phyloP scores from a whole-genome alignment of 2,797 vertebrate genomes.

The Leptodactylus fallax region DNA sequence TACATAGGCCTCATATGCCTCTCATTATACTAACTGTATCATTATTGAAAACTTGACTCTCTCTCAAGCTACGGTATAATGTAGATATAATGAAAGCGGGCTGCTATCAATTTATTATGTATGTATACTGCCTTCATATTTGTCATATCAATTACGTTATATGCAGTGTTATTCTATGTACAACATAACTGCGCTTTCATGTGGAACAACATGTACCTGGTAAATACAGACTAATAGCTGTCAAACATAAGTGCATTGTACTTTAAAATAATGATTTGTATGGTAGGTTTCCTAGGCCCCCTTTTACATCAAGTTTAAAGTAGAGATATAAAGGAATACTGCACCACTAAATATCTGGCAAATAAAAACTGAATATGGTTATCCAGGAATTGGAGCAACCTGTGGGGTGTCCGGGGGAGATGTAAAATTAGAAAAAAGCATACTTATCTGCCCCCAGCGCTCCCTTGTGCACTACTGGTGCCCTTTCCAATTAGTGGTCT shows the following conservation, averaged over 20 bases:
- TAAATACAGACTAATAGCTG: not conserved
- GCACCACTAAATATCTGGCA: too few species aligned
- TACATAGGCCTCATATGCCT: slow-evolving; percentile 25
- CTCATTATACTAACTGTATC: slow-evolving; percentile 28
- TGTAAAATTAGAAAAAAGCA: too few species aligned
- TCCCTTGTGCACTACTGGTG: too few species aligned
- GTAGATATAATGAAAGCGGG: slow-evolving; percentile 16
- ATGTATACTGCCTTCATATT: not conserved
- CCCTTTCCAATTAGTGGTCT: too few species aligned
- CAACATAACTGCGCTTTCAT: slow-evolving; percentile 13
- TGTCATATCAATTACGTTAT: not conserved
- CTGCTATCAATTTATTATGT: slow-evolving; percentile 25
- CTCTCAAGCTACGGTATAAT: not conserved
- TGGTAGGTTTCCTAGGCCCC: not conserved
- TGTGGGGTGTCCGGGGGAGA: too few species aligned
- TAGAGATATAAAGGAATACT: too few species aligned
- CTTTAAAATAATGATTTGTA: not conserved
- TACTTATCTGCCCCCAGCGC: too few species aligned
- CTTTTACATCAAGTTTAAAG: too few species aligned
- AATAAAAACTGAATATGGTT: too few species aligned
- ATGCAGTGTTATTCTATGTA: not conserved
- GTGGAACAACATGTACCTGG: not conserved
- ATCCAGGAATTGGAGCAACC: too few species aligned
- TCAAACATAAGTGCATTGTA: not conserved
- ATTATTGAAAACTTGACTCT: slow-evolving; percentile 22